Evolutionary conservation across 1,140 invertebrate species (phyloP).

Genomic region (Macrosteles quadrilineatus): DNA sequence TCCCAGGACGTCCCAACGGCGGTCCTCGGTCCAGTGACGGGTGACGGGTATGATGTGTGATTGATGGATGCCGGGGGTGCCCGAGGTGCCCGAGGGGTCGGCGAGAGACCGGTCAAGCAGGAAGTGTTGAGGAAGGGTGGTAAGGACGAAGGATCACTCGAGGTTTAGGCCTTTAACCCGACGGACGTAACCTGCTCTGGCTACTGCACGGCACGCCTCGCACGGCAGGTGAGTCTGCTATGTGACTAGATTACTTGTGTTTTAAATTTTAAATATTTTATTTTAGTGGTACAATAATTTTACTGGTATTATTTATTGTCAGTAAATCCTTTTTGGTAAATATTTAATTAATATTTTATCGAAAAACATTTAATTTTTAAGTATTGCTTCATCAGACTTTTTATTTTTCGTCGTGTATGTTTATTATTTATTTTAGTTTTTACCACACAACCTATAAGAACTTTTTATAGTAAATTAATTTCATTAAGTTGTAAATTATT

Average conservation of each 20-base stretch:
- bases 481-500: no score
- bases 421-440: no score
- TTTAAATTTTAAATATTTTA: neutral
- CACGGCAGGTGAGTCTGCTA: neutral
- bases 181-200: neutral
- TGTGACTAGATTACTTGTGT: no score
- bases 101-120: neutral
- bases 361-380: neutral
- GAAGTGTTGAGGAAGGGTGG: slow-evolving; percentile 6
- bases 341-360: neutral
- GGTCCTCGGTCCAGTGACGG: no score
- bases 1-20: no score
- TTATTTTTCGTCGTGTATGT: neutral
- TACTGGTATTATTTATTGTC: no score
- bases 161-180: slow-evolving; percentile 13
- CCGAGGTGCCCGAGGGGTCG: neutral
- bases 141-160: slow-evolving; percentile 4
- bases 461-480: no score
- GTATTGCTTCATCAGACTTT: neutral
- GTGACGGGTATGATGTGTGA: no score
- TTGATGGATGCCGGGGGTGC: no score
- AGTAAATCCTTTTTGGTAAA: no score
- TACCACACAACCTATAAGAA: no score
- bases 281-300: neutral
- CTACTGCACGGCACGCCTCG: neutral